Conservation (phyloP, 2,888 invertebrate species). For the Gnatocerus cornutus region DNA sequence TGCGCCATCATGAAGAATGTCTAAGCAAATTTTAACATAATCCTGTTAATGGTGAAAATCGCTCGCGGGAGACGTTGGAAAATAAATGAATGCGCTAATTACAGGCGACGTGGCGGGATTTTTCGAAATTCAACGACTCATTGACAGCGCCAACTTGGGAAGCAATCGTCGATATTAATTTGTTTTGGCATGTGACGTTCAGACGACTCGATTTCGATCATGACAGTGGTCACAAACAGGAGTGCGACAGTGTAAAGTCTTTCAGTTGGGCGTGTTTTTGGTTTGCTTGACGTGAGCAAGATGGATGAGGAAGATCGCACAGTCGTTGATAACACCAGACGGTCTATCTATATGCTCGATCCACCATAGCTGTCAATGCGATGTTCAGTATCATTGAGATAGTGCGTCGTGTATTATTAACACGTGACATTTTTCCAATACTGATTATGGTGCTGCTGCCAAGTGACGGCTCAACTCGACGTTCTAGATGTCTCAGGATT, state of each 20-base stretch:
- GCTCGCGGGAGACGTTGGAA: not conserved
- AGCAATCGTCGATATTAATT: conserved; percentile 17
- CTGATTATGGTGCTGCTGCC: conserved; percentile 13
- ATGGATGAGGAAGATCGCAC: conserved; percentile 41
- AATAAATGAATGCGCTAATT: not conserved
- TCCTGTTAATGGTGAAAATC: not conserved
- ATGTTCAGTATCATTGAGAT: conserved; percentile 45
- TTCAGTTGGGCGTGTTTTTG: conserved; percentile 38
- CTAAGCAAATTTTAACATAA: conserved; percentile 5
- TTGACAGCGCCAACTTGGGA: not conserved
- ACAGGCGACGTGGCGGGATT: not conserved
- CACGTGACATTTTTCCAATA: conserved; percentile 42
- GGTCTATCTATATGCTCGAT: conserved; percentile 37
- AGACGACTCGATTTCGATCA: conserved; percentile 23
- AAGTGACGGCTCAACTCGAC: conserved; percentile 9
- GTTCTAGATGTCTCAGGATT: no score
- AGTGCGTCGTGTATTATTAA: conserved; percentile 44
- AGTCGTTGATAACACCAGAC: conserved; percentile 43
- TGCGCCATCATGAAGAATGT: not conserved
- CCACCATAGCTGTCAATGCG: conserved; percentile 43
- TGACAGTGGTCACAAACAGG: conserved; percentile 39
- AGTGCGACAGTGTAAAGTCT: conserved; percentile 37
- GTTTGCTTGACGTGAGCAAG: conserved; percentile 39
- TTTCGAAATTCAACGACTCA: no score
- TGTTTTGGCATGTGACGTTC: conserved; percentile 37